These are phyloP conservation scores for Rhinophrynus dorsalis DNA, from an alignment of 2,797 vertebrate genomes.

Conservation along the genomic window DNA sequence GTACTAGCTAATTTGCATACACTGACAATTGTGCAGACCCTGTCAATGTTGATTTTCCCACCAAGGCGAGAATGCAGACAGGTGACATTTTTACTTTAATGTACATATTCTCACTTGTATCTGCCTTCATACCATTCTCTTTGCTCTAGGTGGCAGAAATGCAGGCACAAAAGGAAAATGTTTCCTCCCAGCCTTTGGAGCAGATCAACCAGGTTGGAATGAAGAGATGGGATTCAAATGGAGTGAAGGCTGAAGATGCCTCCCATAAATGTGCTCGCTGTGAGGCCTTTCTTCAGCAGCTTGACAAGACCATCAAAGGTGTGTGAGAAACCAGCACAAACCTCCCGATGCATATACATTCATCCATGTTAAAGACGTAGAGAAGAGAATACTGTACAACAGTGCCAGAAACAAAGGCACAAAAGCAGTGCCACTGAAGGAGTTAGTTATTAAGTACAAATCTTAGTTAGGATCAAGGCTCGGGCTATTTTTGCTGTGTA, in stretches of 20 bases:
- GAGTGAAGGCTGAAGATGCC: not conserved
- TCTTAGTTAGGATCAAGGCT: no score
- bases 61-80: no score
- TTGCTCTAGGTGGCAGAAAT: slow-evolving; percentile 55
- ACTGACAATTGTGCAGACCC: no score
- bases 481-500: no score
- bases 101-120: not conserved
- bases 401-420: no score
- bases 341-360: not conserved
- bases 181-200: not conserved
- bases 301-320: slow-evolving; percentile 27
- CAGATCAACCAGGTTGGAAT: not conserved
- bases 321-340: not conserved
- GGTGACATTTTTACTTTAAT: no score
- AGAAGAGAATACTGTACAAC: no score
- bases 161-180: slow-evolving; percentile 31
- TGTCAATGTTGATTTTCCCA: no score
- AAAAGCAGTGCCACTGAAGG: no score
- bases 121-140: not conserved
- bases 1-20: no score
- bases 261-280: slow-evolving; percentile 1
- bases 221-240: not conserved
- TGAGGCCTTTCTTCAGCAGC: slow-evolving; percentile 38
- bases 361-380: no score
- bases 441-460: no score